Percentiles rank a stretch among this genome's conserved stretches.
phyloP scores from a whole-genome alignment of 2,113 vertebrate species.

The Malurus alboscapulatus region DNA sequence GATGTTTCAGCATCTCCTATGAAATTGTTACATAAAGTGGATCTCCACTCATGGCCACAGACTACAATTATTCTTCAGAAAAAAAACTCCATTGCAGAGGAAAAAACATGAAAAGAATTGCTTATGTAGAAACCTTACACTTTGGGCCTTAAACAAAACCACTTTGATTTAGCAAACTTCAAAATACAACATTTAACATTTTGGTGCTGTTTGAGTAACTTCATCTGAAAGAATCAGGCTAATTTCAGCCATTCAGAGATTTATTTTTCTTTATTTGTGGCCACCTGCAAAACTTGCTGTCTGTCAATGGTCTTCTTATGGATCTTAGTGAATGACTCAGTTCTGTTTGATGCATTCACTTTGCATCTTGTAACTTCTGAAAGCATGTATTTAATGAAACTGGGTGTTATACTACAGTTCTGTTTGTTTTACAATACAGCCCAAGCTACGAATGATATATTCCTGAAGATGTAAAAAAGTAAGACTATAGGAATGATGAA shows the following conservation, averaged over 20 bases:
- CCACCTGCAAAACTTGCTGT: constrained; percentile 9
- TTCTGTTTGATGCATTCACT: neutral
- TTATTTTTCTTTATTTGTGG: neutral
- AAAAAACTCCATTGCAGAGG: neutral
- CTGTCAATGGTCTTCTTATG: neutral
- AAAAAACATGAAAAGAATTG: neutral
- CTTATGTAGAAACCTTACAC: neutral
- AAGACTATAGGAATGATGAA: neutral
- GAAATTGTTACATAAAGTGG: neutral
- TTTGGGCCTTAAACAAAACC: neutral
- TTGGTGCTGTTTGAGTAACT: neutral
- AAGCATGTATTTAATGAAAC: neutral
- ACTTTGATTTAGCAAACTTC: neutral
- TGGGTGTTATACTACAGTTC: neutral
- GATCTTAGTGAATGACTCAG: neutral
- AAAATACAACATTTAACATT: neutral
- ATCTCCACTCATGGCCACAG: neutral
- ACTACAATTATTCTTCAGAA: neutral
- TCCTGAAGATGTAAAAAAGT: neutral
- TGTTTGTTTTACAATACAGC: neutral
- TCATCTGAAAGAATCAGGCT: neutral
- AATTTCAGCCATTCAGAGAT: constrained; percentile 3
- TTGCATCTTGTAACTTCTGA: neutral
- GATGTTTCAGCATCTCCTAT: neutral
- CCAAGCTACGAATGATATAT: neutral